Conservation (phyloP, 2,797 vertebrate species). For the Poeciliopsis infans region DNA sequence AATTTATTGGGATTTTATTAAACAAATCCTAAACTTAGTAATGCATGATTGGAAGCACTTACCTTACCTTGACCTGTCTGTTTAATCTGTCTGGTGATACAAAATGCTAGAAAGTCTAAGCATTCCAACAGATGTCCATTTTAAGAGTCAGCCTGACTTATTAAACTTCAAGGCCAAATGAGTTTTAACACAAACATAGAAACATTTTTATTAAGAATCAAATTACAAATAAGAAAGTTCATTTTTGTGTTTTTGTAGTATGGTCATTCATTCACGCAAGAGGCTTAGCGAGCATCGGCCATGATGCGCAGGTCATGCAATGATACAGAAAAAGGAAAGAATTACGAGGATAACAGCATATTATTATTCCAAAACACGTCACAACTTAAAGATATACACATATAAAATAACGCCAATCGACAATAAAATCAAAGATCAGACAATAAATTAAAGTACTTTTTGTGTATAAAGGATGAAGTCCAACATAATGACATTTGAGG, state of each 20-base stretch:
- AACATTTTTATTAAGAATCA: conserved; percentile 11
- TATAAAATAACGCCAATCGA: conserved; percentile 8
- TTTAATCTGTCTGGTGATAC: background rate
- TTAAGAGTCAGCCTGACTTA: conserved; percentile 32
- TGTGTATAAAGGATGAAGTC: conserved; percentile 28
- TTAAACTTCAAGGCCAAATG: background rate
- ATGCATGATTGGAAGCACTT: background rate
- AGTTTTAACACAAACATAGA: conserved; percentile 21
- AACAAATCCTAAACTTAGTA: background rate
- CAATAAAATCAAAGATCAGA: conserved; percentile 24
- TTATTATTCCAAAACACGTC: conserved; percentile 49
- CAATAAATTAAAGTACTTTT: conserved; percentile 11
- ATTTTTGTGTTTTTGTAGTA: conserved; percentile 13
- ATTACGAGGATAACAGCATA: conserved; percentile 46
- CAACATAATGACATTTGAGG: conserved; percentile 14
- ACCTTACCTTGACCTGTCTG: no score
- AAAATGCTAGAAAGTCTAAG: background rate
- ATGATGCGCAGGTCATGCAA: conserved; percentile 62
- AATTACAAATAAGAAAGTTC: conserved; percentile 12
- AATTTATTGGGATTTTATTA: background rate
- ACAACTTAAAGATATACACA: conserved; percentile 30
- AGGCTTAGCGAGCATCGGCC: conserved; percentile 16
- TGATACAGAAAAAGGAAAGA: conserved; percentile 39
- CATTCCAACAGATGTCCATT: conserved; percentile 42
- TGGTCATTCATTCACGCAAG: background rate